Percentiles rank a stretch among this genome's conserved stretches.
Evolutionary conservation across 2,888 invertebrate genomes (phyloP).

Genomic region (Didymodactylos carnosus): DNA sequence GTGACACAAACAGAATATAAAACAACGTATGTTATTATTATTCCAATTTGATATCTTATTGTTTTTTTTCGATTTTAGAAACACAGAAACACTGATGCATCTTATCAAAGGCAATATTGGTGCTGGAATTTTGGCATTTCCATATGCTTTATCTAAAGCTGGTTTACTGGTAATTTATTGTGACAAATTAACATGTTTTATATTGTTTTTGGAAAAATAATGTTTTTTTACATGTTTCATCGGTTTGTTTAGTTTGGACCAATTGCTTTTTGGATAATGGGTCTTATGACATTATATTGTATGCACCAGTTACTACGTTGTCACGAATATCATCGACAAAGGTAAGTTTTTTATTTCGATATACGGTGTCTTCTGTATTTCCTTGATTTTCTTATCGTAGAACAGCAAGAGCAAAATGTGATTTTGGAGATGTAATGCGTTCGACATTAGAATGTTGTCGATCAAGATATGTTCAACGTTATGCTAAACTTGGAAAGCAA

Average conservation of each 20-base stretch:
- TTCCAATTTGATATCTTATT: no score
- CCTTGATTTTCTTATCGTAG: not conserved
- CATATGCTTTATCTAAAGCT: slow-evolving; percentile 73
- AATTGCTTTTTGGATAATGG: slow-evolving; percentile 42
- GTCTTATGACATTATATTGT: slow-evolving; percentile 74
- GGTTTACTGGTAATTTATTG: slow-evolving; percentile 54
- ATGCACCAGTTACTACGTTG: slow-evolving; percentile 63
- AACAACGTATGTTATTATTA: not conserved
- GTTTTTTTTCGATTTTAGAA: no score
- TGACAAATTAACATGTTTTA: slow-evolving; percentile 19
- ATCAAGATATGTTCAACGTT: not conserved
- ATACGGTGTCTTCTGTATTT: not conserved
- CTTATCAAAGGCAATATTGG: slow-evolving; percentile 41
- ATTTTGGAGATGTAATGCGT: not conserved
- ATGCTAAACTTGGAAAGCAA: not conserved
- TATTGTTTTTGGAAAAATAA: not conserved
- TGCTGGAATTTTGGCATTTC: slow-evolving; percentile 89
- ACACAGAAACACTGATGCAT: not conserved
- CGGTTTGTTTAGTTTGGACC: not conserved
- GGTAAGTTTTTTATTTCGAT: slow-evolving; percentile 16
- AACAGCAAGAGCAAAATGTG: not conserved
- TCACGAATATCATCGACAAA: slow-evolving; percentile 26
- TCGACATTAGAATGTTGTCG: not conserved
- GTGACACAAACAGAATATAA: not conserved
- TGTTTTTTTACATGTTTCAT: no score